Conservation (phyloP, 2,113 vertebrate genomes). For the Otolemur garnettii region DNA sequence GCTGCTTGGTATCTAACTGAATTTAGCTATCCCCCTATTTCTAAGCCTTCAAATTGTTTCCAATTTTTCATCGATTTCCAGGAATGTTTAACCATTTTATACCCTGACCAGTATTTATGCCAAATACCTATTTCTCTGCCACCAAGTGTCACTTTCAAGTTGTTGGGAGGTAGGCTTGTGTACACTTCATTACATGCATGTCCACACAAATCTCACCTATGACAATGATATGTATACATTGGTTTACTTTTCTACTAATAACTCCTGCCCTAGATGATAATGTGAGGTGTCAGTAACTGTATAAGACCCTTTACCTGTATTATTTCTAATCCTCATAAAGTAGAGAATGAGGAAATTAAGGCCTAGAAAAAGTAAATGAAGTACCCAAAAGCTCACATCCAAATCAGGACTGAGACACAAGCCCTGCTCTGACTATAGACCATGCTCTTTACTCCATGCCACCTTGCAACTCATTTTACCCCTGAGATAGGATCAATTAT, state of each 20-base stretch:
- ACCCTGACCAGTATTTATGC: background rate
- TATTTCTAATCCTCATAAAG: conserved; percentile 12
- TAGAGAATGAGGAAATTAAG: conserved; percentile 30
- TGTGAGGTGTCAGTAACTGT: background rate
- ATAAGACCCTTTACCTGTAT: background rate
- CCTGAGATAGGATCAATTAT: background rate
- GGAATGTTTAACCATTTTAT: background rate
- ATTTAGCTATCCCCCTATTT: conserved; percentile 41
- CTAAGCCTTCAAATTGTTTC: background rate
- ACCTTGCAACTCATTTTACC: background rate
- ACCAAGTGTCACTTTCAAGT: conserved; percentile 23
- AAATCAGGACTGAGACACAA: background rate
- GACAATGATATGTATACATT: background rate
- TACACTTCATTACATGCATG: background rate
- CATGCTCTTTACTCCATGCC: background rate
- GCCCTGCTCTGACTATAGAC: background rate
- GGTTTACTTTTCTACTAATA: background rate
- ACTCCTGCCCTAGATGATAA: background rate
- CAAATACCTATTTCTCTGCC: background rate
- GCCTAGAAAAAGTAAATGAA: background rate
- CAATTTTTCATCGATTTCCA: conserved; percentile 59
- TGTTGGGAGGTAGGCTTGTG: background rate
- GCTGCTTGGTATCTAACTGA: background rate
- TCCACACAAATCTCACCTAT: background rate
- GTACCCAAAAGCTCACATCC: background rate